Conservation (phyloP, 2,113 vertebrate genomes). For the Vulpes vulpes region DNA sequence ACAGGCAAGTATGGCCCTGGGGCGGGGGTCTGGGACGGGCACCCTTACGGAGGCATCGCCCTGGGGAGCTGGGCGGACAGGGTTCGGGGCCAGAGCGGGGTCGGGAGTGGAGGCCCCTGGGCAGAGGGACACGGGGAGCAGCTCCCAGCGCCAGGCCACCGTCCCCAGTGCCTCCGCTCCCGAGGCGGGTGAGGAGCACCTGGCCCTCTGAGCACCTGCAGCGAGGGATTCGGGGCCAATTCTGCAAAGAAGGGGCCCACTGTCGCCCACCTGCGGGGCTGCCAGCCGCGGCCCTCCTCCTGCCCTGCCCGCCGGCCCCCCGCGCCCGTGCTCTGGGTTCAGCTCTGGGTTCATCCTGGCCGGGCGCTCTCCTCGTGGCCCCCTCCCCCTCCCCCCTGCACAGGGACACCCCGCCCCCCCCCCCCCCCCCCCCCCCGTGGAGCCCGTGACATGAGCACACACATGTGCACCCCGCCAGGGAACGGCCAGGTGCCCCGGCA, state of each 20-base stretch:
- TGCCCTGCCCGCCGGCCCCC: background rate
- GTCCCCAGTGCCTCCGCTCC: background rate
- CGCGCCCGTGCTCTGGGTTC: background rate
- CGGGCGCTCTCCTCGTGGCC: background rate
- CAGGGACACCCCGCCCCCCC: background rate
- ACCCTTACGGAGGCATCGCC: fast-evolving
- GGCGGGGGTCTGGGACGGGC: background rate
- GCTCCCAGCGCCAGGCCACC: background rate
- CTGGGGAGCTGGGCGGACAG: background rate
- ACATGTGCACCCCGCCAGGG: fast-evolving
- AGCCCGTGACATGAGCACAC: background rate
- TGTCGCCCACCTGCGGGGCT: background rate
- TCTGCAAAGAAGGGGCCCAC: too few relatives aligned
- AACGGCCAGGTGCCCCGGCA: background rate
- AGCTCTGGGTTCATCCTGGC: background rate
- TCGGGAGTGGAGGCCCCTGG: background rate
- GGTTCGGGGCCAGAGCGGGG: background rate
- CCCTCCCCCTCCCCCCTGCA: background rate
- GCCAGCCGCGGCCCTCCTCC: background rate
- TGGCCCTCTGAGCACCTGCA: background rate
- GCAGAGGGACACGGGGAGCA: background rate
- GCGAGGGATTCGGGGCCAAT: background rate
- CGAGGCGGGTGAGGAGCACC: too few relatives aligned
- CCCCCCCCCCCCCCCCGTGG: fast-evolving
- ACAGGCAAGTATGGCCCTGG: background rate